Conservation (phyloP, 2,113 vertebrate species). For the Prolemur simus region DNA sequence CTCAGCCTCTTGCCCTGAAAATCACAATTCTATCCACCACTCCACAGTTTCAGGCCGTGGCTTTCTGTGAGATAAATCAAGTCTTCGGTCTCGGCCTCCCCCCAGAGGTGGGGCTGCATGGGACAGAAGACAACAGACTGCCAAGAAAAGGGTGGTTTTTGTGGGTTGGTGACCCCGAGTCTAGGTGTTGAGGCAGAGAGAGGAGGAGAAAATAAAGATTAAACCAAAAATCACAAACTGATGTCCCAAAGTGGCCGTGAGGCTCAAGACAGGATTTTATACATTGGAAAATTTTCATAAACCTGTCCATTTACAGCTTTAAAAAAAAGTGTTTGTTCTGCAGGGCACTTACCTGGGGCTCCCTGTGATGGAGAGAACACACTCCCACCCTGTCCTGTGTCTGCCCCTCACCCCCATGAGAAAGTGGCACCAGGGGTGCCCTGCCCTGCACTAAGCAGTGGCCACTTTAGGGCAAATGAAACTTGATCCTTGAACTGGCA, state of each 20-base stretch:
- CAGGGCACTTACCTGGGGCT: neutral
- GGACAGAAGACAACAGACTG: neutral
- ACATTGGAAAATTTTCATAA: slow-evolving; percentile 60
- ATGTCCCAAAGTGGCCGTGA: neutral
- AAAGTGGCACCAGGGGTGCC: slow-evolving; percentile 59
- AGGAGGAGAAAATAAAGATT: neutral
- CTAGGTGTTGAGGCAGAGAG: neutral
- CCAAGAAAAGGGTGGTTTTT: neutral
- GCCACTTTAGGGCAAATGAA: slow-evolving; percentile 69
- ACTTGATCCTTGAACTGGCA: slow-evolving; percentile 43
- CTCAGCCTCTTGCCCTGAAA: neutral
- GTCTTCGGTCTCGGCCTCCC: neutral
- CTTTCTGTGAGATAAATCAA: neutral
- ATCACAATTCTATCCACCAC: accelerated
- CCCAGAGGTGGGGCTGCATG: neutral
- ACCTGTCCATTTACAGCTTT: slow-evolving; percentile 18
- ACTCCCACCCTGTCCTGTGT: slow-evolving; percentile 64
- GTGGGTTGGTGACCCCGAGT: too few relatives aligned
- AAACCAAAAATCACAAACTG: neutral
- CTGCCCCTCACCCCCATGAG: slow-evolving; percentile 69
- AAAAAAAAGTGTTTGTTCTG: slow-evolving; percentile 18
- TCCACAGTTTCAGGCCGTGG: too few relatives aligned
- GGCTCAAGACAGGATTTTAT: slow-evolving; percentile 31
- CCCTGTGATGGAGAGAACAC: neutral
- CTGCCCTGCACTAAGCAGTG: slow-evolving; percentile 65